Base-by-base conservation (phyloP, 1,140 invertebrate genomes). In the Hylaeus volcanicus region DNA sequence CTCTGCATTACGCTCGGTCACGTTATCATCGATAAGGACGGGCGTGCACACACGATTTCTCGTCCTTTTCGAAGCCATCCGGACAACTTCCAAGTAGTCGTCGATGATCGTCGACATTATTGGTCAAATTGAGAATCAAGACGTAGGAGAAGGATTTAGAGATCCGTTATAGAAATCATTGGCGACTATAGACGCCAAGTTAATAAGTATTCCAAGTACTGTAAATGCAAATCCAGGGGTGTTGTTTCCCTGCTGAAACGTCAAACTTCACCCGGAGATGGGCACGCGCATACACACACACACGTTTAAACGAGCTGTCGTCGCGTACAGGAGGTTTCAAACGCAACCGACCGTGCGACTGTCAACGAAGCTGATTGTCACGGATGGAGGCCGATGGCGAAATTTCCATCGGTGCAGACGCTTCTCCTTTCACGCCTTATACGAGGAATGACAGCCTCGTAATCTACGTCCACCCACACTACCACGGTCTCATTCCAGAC, bases 11-110 rank as follows among this genome's bases (percentile, higher is more conserved):
- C 84, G 86, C 75, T 41, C 41, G 86, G 84, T 88, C 87, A 88
- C 86, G 87, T 88, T 88, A 88, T 84, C 87, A 88, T 84, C 87
- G 87, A 87, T 87, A 88, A 87, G 74, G 37, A 74, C 53, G 68
- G 43, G 15, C 60, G 64, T 71, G 65, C 63, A 74, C 75, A 77
- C 63, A 58, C 73, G 83, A 55, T 53, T 68, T 68, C 45, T 26
- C 26, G 26, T 26, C 26, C 26, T 26, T 26, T 26, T 26, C 26
- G 26, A 26, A 26, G 26, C 26, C 26, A 26, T 26, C 26, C 26
- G 26, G 26, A 26, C 26, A 26, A 26, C 26, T 26, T 26, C 26
- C 26, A 26, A 26, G 26, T 26, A 26, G 26, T 26, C 26, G 26
- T 26, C 26, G 26, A 26, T 26, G 26, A 26, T 26, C 26, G 26